phyloP scores from a whole-genome alignment of 2,113 vertebrate species.

The Montifringilla adamsi region DNA sequence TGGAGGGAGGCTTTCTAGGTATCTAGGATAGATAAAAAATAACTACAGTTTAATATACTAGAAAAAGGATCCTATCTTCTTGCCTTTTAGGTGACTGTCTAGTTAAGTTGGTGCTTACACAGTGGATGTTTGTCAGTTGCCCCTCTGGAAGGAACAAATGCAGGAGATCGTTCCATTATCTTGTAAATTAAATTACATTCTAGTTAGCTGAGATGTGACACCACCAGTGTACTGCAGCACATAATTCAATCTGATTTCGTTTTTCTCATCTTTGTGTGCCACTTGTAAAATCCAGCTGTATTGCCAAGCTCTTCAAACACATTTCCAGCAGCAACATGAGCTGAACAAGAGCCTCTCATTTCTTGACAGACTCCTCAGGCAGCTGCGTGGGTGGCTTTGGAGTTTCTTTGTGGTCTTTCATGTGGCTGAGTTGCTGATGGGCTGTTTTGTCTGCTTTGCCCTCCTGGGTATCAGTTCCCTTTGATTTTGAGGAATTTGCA shows the following conservation, averaged over 20 bases:
- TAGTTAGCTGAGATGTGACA: conserved; percentile 26
- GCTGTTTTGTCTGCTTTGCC: conserved; percentile 62
- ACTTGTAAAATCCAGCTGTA: conserved; percentile 55
- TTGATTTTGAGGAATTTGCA: conserved; percentile 63
- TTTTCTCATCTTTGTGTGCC: conserved; percentile 54
- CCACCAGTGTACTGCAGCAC: background rate
- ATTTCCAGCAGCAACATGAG: conserved; percentile 49
- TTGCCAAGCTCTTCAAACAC: conserved; percentile 59
- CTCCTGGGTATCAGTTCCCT: conserved; percentile 54
- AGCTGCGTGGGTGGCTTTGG: conserved; percentile 63
- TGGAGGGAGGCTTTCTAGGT: background rate
- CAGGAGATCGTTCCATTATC: background rate
- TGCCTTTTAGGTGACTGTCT: background rate
- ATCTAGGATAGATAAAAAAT: background rate
- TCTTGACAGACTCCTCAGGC: conserved; percentile 58
- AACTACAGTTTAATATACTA: background rate
- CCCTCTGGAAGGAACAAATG: background rate
- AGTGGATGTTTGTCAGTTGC: background rate
- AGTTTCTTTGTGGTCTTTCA: conserved; percentile 59
- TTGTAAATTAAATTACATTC: conserved; percentile 4
- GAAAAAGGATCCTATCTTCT: background rate
- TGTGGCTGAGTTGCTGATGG: conserved; percentile 68
- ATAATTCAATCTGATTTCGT: conserved; percentile 13
- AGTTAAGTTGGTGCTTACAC: background rate
- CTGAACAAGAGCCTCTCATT: conserved; percentile 46